These are phyloP conservation scores for Aphodius granarius DNA, from an alignment of 2,888 invertebrate species.

Conservation along the genomic window DNA sequence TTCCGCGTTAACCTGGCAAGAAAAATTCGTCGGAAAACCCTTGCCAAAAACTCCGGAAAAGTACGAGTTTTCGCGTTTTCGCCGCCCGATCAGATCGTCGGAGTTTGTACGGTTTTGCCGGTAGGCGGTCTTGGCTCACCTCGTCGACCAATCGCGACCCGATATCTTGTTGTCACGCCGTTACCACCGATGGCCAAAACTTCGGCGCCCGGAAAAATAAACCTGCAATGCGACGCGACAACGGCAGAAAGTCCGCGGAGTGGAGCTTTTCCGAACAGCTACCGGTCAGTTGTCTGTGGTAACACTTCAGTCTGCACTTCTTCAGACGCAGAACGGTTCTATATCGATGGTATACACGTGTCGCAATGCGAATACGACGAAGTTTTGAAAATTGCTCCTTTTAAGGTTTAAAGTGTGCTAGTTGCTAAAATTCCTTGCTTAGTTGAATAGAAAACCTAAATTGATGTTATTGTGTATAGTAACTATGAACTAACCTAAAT, in stretches of 20 bases:
- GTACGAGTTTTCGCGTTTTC: not conserved
- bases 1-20: too few species aligned
- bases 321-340: constrained; percentile 36
- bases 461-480: too few species aligned
- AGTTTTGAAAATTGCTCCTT: not conserved
- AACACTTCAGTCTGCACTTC: constrained; percentile 6
- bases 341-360: constrained; percentile 15
- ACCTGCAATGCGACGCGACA: constrained; percentile 49
- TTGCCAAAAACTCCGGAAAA: constrained; percentile 3
- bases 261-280: constrained; percentile 40
- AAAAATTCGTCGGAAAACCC: not conserved
- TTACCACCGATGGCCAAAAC: not conserved
- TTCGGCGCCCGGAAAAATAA: constrained; percentile 33
- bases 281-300: constrained; percentile 31
- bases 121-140: not conserved
- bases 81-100: not conserved
- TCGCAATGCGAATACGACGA: not conserved
- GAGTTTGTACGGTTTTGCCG: not conserved
- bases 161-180: not conserved
- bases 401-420: not conserved
- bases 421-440: not conserved
- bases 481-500: too few species aligned
- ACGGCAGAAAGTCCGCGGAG: constrained; percentile 31
- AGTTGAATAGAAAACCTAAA: not conserved
- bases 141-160: not conserved